Percentiles rank a stretch among this genome's conserved stretches.
Conservation (phyloP, 2,113 vertebrate genomes). For the Siniperca knerii region DNA sequence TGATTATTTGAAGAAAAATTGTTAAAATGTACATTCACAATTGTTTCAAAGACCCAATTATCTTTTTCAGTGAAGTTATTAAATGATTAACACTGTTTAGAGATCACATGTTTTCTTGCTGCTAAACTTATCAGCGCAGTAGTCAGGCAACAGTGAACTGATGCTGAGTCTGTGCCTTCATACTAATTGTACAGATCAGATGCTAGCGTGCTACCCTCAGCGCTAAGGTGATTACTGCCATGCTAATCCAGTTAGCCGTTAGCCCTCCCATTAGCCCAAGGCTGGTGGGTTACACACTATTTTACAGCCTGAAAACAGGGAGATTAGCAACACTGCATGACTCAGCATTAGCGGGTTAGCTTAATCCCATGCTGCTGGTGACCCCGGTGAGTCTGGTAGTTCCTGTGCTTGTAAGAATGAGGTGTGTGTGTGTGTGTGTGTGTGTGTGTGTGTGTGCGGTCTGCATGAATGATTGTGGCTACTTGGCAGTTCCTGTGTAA, state of each 20-base stretch:
- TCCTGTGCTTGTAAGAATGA: neutral
- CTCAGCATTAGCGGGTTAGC: constrained; percentile 15
- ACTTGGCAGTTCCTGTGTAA: neutral
- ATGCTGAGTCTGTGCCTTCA: neutral
- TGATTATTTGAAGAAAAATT: neutral
- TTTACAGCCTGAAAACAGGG: constrained; percentile 23
- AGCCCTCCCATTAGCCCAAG: neutral
- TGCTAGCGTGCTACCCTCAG: constrained; percentile 14
- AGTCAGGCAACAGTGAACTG: neutral
- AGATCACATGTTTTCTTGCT: neutral
- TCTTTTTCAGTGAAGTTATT: neutral
- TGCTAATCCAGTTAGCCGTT: constrained; percentile 65
- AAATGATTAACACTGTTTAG: neutral
- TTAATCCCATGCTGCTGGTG: constrained; percentile 22
- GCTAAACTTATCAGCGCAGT: neutral
- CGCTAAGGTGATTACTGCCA: constrained; percentile 58
- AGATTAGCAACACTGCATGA: constrained; percentile 49
- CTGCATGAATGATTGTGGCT: neutral
- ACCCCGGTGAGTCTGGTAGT: neutral
- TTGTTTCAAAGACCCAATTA: neutral
- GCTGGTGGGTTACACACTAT: neutral
- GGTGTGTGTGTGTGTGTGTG: constrained; percentile 13
- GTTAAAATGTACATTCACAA: neutral
- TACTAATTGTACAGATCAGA: constrained; percentile 46
- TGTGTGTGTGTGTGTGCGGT: too few species aligned